Evolutionary conservation across 2,113 vertebrate species (phyloP), one percentile per base, ranked within the genome.

Genomic region (Siphamia tubifer): DNA sequence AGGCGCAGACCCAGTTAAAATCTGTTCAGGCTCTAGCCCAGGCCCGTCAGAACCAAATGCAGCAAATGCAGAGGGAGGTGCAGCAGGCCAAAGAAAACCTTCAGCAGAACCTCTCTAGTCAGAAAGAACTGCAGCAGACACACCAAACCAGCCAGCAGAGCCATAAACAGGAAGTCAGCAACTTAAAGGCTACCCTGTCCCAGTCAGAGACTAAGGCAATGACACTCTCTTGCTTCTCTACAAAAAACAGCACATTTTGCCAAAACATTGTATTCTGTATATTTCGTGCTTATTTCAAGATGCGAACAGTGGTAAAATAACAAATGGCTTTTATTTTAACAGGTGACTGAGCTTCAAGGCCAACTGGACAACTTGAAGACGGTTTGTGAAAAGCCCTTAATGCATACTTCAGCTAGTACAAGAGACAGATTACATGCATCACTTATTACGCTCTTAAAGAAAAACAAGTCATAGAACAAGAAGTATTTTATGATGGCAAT

Each of bases 301-400:
- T n/a, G 1, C 28, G 44, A n/a, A 8, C 15, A 24, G 2, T 5
- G 5, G 12, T 28, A 30, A 30, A 48, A 13, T 10, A 48, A 48
- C 16, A 7, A 6, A 3, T 39, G 1, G 4, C 7, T 60, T 62
- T 0, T 8, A 1, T 67, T 24, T 1, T 6, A 20, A 30, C 53
- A 94, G 86, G 88, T 92, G 53, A 93, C 92, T 64, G 83, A 94
- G 47, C 83, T 98, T 3, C 95, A 98, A 81, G 73, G 71, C 40
- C 93, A 94, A 54, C 51, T 95, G 56, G 95, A 97, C 70, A 93
- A 21, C 44, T 69, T 95, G 48, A 94, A 96, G 30, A 96, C 95
- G 93, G 98, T 98, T 48, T 7, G 74, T 0, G 72, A 55, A 75
- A 45, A 15, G 8, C n/a, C n/a, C 11, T 24, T 38, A 3, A n/a